A percentile compares a stretch with the other conserved stretches of the same genome.
Conservation (phyloP, 1,140 invertebrate species). For the Argopecten irradians region DNA sequence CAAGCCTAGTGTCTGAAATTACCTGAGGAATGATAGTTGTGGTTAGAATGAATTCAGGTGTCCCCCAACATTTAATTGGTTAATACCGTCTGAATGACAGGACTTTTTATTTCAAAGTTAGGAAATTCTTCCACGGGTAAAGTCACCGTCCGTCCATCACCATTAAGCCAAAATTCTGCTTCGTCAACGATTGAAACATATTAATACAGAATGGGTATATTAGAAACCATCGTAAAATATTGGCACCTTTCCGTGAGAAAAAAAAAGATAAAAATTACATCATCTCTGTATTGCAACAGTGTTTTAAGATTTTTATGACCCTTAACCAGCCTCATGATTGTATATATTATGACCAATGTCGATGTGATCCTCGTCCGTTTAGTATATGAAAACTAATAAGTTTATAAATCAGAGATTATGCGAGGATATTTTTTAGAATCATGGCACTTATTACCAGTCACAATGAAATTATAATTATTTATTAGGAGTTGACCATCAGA, state of each 20-base stretch:
- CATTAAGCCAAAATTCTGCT: not conserved
- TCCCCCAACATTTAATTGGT: not conserved
- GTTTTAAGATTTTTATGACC: not conserved
- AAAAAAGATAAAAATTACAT: not conserved
- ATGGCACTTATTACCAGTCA: too few species aligned
- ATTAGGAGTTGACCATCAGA: too few species aligned
- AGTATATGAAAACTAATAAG: not conserved
- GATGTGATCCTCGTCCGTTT: too few species aligned
- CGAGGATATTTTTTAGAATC: too few species aligned
- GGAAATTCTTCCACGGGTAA: not conserved
- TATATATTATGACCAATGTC: not conserved
- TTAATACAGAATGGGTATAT: not conserved
- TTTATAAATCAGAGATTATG: not conserved
- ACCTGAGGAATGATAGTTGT: not conserved
- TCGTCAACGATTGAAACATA: not conserved
- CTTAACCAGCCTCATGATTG: not conserved
- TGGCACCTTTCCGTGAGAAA: not conserved
- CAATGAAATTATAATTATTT: too few species aligned
- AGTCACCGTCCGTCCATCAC: not conserved
- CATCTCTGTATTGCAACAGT: not conserved
- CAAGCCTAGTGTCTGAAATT: not conserved
- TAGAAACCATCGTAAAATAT: not conserved
- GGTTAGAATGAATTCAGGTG: not conserved
- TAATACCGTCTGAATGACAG: not conserved
- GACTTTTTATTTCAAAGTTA: too few species aligned